Base-by-base conservation (phyloP, 35 echinoderm and acorn worm genomes). In the Ophiothrix spiculata region DNA sequence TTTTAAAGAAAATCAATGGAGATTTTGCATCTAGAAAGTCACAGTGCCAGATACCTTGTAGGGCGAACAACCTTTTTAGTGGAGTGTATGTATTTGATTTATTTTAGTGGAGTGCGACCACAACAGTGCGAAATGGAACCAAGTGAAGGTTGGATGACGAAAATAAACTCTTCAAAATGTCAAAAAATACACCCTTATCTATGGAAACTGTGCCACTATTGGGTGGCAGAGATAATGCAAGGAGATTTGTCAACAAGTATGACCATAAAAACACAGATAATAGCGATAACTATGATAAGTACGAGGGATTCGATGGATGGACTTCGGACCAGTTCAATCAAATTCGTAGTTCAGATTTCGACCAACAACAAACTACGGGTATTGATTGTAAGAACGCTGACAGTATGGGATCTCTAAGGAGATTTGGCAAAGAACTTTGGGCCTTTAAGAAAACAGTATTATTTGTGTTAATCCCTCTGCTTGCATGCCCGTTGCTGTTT, bases 401-500 rank as follows among this genome's bases (percentile, higher is more conserved):
- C 42, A 49, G 19, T 49, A 92, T 64, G 41, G 46, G 74, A 31
- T 83, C 40, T 25, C 54, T 39, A 29, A 82, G 21, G 33, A 45
- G 21, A n/a, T 6, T 82, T 45, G 0, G 33, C 25, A 45, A 49
- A 1, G 38, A 46, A 32, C 80, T 82, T 0, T 82, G 80, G 80
- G 80, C 80, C 12, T 82, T 82, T 13, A 45, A 45, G 40, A 82
- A 32, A 31, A 82, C 80, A 21, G 3, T 82, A 0, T 41, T 82
- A 13, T 45, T 82, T n/a, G 80, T 82, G 25, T 21, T 33, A 32
- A 45, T 82, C 17, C 80, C 80, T 11, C 80, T 82, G 6, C 38
- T 60, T 25, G 80, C 80, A 11, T 82, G 39, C 23, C 80, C 80
- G 4, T 41, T 82, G 25, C 80, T 82, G 33, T 46, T 82, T 49